Evolutionary conservation across 2,797 vertebrate genomes (phyloP), one percentile per base, ranked within the genome.

Genomic region (Pangasius macronema): DNA sequence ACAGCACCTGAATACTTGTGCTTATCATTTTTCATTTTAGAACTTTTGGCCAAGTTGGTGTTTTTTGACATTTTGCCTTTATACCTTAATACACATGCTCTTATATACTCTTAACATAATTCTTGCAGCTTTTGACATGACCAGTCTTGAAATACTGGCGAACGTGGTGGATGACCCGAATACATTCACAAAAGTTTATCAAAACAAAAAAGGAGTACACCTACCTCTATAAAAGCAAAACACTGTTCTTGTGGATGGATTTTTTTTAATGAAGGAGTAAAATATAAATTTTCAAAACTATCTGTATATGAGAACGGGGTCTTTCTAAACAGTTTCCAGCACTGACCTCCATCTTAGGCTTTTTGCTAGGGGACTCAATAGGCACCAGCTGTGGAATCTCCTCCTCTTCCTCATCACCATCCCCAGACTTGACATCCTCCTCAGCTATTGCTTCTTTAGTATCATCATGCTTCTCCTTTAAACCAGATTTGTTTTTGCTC

Each of bases 301-400:
- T n/a, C 5, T 2, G 7, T 77, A 51, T 22, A 55, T 20, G 5
- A 33, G 49, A 3, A 22, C 6, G 10, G 11, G 13, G 9, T 53
- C 13, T 51, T 24, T 82, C 1, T 46, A 46, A 61, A 63, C 1
- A 27, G 22, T 61, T 63, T 46, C 63, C 14, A 72, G 22, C 20
- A 88, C 95, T 82, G 55, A 96, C 96, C 95, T 95, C 79, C 86
- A 90, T 53, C 88, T 95, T 96, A 14, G 88, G 86, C 86, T 94
- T 96, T 91, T 96, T 96, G 86, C 20, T 63, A 0, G 93, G 93
- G 0, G 91, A 94, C 92, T 82, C 90, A 49, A 95, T 94, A 86
- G 95, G 93, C 92, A 95, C 94, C 88, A 96, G 92, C 81, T 94
- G 89, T 85, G 95, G 95, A 46, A 96, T 94, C 87, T 95, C 93